Base-by-base conservation (phyloP, 2,797 vertebrate genomes). In the Urosaurus nigricauda region DNA sequence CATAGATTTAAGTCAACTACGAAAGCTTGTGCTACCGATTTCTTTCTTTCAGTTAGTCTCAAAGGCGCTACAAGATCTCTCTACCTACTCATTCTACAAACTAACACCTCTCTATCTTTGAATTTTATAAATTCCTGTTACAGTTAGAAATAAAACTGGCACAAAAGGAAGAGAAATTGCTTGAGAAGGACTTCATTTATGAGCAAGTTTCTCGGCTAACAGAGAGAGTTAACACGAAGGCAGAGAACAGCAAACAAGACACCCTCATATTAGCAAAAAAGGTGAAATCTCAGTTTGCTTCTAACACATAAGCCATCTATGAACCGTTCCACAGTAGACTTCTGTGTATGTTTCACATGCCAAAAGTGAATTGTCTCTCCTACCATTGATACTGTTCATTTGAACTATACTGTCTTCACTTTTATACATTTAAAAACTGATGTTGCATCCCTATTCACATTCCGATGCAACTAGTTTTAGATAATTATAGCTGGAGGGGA, bases 131-230 rank as follows among this genome's bases (percentile, higher is more conserved):
- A 47, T 88, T 85, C 90, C 87, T 0, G 0, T 86, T 81, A 24
- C 77, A 99, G 99, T 95, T 99, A 17, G 98, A 99, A 96, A 85
- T 94, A 47, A 96, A 96, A 83, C 92, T 99, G 87, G 93, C 96
- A 5, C 96, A 97, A 88, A 96, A 97, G 43, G 98, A 99, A 94
- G 96, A 98, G 90, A 97, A 97, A 90, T 83, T 98, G 88, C 93
- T 98, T 96, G 98, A 99, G 92, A 98, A 96, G 71, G 97, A 98
- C 40, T 96, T 98, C 90, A 97, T 98, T 24, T 96, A 96, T 0
- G 96, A 98, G 83, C 98, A 98, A 65, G 94, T 99, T 92, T 97
- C 96, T 3, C 93, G 94, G 65, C 96, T 99, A 83, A 97, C 96
- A 0, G 95, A 97, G 83, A 96, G 96, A 68, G 96, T 98, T 86